These are phyloP conservation scores for Platycnemis pennipes DNA, from an alignment of 2,888 invertebrate species.

Conservation along the genomic window DNA sequence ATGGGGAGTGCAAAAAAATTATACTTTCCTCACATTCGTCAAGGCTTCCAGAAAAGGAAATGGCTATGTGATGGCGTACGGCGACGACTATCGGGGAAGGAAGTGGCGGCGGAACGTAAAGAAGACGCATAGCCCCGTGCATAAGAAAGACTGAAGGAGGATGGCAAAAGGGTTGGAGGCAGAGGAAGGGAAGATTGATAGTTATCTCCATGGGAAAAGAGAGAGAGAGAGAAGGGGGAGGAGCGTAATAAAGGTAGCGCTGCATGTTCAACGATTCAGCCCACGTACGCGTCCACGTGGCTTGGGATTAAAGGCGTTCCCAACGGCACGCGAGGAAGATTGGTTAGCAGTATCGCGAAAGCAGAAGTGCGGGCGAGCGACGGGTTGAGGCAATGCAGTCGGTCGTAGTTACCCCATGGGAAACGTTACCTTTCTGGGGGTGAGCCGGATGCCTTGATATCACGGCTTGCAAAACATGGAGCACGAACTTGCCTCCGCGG, in stretches of 20 bases:
- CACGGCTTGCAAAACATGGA: background rate
- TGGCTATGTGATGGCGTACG: background rate
- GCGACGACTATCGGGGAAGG: background rate
- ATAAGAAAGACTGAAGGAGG: background rate
- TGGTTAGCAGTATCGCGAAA: slow-evolving; percentile 16
- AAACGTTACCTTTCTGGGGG: background rate
- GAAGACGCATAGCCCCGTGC: background rate
- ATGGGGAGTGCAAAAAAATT: background rate
- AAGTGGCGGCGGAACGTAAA: background rate
- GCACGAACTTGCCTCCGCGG: background rate
- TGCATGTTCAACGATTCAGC: background rate
- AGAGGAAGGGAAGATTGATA: background rate
- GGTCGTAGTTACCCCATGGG: background rate
- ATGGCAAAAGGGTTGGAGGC: background rate
- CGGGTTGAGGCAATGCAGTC: background rate
- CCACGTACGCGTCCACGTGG: slow-evolving; percentile 12
- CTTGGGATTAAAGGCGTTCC: background rate
- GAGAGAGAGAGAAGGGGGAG: background rate
- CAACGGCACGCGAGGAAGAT: background rate
- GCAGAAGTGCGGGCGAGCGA: background rate
- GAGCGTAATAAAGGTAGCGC: background rate
- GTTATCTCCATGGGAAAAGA: background rate
- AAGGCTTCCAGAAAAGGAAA: background rate
- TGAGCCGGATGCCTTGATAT: background rate
- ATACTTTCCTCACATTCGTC: background rate